Evolutionary conservation across 2,888 invertebrate species (phyloP).

Genomic region (Drosophila meridionalis): DNA sequence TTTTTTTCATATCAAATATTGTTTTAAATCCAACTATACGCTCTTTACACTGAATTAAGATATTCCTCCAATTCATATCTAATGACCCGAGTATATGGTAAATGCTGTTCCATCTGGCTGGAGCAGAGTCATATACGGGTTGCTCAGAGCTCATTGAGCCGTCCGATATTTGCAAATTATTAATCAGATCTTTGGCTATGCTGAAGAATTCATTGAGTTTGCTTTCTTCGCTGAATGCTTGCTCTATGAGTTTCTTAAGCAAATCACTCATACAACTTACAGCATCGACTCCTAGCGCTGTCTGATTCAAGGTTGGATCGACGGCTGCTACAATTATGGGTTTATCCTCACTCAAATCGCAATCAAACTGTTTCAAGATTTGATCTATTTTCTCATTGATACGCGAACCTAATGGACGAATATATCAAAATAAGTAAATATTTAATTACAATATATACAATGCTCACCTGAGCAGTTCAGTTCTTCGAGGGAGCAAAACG

Average conservation of each 20-base stretch:
- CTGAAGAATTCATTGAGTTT: constrained; percentile 3
- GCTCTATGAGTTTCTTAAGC: constrained; percentile 1
- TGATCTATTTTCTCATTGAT: neutral
- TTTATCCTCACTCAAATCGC: neutral
- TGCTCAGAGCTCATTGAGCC: neutral
- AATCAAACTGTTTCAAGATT: neutral
- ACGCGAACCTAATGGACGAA: neutral
- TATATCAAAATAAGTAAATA: neutral
- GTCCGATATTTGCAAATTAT: neutral
- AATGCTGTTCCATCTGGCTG: constrained; percentile 11
- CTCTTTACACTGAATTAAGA: neutral
- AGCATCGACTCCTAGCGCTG: neutral
- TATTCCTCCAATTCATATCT: constrained; percentile 7
- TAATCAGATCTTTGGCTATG: constrained; percentile 3
- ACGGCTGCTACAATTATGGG: constrained; percentile 5
- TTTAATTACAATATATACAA: neutral
- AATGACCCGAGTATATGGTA: constrained; percentile 9
- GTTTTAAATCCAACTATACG: too few relatives aligned
- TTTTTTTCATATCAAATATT: neutral
- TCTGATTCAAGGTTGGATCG: neutral
- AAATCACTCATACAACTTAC: constrained; percentile 16
- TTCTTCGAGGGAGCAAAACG: neutral
- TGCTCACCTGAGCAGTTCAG: neutral
- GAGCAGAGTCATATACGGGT: neutral
- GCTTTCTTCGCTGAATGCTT: constrained; percentile 14